Evolutionary conservation across 2,797 vertebrate species (phyloP), one percentile per base, ranked within the genome.

Genomic region (Phalanger gymnotis): DNA sequence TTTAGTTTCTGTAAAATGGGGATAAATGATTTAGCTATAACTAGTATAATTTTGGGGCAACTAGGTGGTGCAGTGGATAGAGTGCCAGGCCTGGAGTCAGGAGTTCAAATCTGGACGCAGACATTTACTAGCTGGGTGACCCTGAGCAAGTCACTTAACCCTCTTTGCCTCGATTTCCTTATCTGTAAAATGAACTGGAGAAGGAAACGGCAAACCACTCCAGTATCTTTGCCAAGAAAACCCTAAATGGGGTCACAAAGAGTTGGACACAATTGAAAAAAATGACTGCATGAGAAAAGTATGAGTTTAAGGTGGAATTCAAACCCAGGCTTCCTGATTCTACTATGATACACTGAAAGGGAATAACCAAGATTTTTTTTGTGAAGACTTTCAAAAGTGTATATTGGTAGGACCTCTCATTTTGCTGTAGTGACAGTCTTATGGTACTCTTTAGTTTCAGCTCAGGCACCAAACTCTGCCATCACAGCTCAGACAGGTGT

Each of bases 381-480:
- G 25, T 27, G 25, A 47, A 51, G 25, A 51, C 22, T 87, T 27
- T 27, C 40, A 51, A 47, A 47, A 87, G 25, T 51, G 4, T 47
- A 81, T 87, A 87, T 87, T 87, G 73, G 58, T 27, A 27, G 10
- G 25, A 7, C 40, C 40, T 87, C 22, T 47, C 22, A 87, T 87
- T 87, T 93, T 94, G 34, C 61, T 91, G 0, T 94, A 61, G 28
- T 96, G 58, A 95, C 91, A 89, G 94, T 90, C 96, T n/a, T 95
- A 0, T 40, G 34, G 97, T 53, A 87, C 91, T 96, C 25, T 96
- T 93, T 97, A 99, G 99, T 99, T 97, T 99, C 99, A 96, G 99
- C 99, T 98, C 99, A 99, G 98, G 99, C 99, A 0, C 99, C 99
- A 40, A 99, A 99, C 98, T 99, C 99, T 0, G 99, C 99, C 5